Conservation (phyloP, 2,797 vertebrate genomes). For the Danio albolineatus region DNA sequence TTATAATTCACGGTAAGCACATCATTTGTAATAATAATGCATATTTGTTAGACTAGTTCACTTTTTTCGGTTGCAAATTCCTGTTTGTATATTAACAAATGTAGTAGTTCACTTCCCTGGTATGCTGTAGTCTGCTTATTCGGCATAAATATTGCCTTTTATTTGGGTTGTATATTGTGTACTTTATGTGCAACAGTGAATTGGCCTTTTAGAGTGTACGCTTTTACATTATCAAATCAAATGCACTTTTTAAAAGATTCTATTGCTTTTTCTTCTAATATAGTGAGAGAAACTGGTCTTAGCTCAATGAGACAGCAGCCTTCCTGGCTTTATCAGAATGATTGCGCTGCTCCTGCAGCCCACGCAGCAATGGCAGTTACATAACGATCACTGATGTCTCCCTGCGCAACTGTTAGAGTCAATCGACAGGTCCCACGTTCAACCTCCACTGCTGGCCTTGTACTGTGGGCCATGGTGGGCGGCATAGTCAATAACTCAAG, state of each 20-base stretch:
- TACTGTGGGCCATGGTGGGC: conserved; percentile 43
- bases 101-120: no score
- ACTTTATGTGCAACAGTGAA: background rate
- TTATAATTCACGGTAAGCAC: no score
- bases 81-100: no score
- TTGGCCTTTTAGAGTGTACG: background rate
- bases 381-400: conserved; percentile 57
- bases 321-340: conserved; percentile 47
- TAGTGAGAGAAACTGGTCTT: conserved; percentile 12
- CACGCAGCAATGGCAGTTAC: conserved; percentile 57
- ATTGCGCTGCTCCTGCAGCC: conserved; percentile 38
- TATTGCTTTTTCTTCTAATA: background rate
- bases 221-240: background rate
- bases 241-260: background rate
- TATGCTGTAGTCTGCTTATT: no score
- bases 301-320: conserved; percentile 17
- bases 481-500: conserved; percentile 47
- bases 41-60: no score
- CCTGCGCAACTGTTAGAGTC: conserved; percentile 43
- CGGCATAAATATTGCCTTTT: background rate
- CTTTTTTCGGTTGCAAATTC: no score
- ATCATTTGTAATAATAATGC: no score
- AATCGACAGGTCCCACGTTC: conserved; percentile 42
- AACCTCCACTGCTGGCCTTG: conserved; percentile 48
- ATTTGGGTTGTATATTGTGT: background rate